Evolutionary conservation across 2,113 vertebrate genomes (phyloP).

Genomic region (Indicator maculatus): DNA sequence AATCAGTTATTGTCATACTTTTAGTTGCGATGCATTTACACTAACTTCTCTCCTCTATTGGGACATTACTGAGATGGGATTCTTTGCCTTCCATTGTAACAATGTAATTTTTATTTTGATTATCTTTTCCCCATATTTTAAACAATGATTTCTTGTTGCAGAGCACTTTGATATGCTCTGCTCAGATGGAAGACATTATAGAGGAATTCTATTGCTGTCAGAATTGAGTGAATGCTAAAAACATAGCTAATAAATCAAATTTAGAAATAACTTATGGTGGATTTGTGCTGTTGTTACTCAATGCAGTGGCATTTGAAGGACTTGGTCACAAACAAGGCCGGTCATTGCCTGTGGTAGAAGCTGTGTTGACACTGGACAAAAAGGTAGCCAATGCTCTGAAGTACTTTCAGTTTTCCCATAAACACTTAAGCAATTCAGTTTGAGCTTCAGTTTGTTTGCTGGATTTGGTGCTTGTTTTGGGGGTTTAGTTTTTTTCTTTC

Average conservation of each 20-base stretch:
- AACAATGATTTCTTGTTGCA: neutral
- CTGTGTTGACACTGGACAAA: neutral
- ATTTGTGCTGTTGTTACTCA: neutral
- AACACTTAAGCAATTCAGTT: neutral
- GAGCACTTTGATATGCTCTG: neutral
- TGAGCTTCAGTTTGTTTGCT: neutral
- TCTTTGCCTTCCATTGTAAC: neutral
- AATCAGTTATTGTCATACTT: neutral
- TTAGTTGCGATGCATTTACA: neutral
- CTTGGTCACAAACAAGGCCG: neutral
- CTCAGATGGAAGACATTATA: slow-evolving; percentile 11
- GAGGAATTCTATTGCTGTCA: neutral
- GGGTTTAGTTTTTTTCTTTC: neutral
- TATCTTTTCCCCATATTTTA: neutral
- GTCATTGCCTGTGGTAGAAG: neutral
- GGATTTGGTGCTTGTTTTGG: neutral
- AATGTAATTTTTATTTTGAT: slow-evolving; percentile 11
- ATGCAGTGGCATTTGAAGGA: neutral
- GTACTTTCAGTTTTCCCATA: neutral
- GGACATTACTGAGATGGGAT: neutral
- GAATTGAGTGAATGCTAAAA: neutral
- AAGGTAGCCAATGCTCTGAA: slow-evolving; percentile 1
- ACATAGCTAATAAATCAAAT: neutral
- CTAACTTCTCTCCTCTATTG: neutral
- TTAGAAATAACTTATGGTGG: neutral